Evolutionary conservation across 2,888 invertebrate species (phyloP).

Genomic region (Apoda limacodes): DNA sequence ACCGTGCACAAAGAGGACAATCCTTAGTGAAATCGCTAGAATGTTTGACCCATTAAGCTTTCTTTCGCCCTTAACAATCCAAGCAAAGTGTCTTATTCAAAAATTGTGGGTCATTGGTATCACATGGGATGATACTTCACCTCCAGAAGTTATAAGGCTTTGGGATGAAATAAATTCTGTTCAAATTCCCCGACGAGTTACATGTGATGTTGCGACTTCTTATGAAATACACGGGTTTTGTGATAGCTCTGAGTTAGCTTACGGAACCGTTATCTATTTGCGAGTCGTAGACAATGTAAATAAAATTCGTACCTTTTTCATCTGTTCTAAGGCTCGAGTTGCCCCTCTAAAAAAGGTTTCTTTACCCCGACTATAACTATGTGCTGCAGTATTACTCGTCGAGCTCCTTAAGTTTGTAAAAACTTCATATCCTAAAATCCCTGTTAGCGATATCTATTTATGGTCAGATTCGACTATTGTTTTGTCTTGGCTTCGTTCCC

Average conservation of each 20-base stretch:
- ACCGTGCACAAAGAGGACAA: conserved; percentile 9
- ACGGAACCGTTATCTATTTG: conserved; percentile 8
- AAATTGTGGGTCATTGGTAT: conserved; percentile 15
- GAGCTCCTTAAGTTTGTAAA: conserved; percentile 3
- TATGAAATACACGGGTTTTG: conserved; percentile 8
- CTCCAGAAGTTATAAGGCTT: conserved; percentile 4
- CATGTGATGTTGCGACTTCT: background rate
- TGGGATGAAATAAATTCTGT: conserved; percentile 4
- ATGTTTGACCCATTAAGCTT: conserved; percentile 17
- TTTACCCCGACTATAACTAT: conserved; percentile 14
- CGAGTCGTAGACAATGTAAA: conserved; percentile 1
- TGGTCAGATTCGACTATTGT: conserved; percentile 13
- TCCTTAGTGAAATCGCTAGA: conserved; percentile 14
- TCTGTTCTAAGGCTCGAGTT: conserved; percentile 13
- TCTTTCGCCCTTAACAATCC: conserved; percentile 12
- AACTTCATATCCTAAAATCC: conserved; percentile 1
- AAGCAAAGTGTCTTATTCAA: conserved; percentile 14
- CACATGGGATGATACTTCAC: conserved; percentile 15
- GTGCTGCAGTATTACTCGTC: conserved; percentile 10
- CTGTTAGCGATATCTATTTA: background rate
- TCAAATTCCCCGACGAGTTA: conserved; percentile 4
- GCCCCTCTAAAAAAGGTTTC: conserved; percentile 10
- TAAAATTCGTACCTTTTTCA: background rate
- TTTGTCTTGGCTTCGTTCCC: conserved; percentile 12
- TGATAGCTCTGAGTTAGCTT: conserved; percentile 7